phyloP scores from a whole-genome alignment of 2,113 vertebrate species.

The Ophthalmolycus amberensis region DNA sequence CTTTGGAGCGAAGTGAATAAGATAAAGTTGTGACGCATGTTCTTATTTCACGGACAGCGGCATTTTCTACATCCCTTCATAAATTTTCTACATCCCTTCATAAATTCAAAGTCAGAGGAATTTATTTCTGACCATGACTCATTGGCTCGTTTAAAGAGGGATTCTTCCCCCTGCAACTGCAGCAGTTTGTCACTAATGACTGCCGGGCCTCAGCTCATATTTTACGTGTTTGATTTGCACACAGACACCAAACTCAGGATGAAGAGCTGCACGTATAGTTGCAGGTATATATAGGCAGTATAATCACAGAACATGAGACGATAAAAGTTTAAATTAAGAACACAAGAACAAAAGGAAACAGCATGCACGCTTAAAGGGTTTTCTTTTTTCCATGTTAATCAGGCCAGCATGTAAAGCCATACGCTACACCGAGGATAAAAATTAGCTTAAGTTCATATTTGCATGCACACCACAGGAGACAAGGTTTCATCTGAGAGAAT shows the following conservation, averaged over 20 bases:
- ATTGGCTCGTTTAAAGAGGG: constrained; percentile 39
- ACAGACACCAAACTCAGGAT: neutral
- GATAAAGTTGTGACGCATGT: constrained; percentile 31
- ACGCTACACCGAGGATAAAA: constrained; percentile 6
- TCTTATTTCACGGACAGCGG: constrained; percentile 54
- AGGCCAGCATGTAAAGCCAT: constrained; percentile 1
- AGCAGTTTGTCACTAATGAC: constrained; percentile 52
- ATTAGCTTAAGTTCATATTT: constrained; percentile 72
- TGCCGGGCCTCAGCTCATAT: constrained; percentile 37
- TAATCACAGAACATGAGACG: constrained; percentile 11
- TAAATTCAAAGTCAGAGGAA: constrained; percentile 67
- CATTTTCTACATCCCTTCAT: constrained; percentile 41
- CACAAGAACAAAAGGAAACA: constrained; percentile 14
- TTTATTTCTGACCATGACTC: constrained; percentile 56
- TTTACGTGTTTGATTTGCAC: constrained; percentile 61
- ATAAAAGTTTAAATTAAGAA: constrained; percentile 5
- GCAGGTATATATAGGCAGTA: neutral
- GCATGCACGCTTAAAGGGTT: neutral
- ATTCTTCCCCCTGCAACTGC: constrained; percentile 36
- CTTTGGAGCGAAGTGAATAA: constrained; percentile 11
- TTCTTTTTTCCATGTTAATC: neutral
- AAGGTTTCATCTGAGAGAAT: constrained; percentile 50
- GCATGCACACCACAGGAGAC: constrained; percentile 56
- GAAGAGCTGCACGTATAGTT: constrained; percentile 21
- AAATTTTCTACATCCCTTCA: constrained; percentile 56